Evolutionary conservation across 2,113 vertebrate species (phyloP), one percentile per base, ranked within the genome.

Genomic region (Forbesichthys agassizii): DNA sequence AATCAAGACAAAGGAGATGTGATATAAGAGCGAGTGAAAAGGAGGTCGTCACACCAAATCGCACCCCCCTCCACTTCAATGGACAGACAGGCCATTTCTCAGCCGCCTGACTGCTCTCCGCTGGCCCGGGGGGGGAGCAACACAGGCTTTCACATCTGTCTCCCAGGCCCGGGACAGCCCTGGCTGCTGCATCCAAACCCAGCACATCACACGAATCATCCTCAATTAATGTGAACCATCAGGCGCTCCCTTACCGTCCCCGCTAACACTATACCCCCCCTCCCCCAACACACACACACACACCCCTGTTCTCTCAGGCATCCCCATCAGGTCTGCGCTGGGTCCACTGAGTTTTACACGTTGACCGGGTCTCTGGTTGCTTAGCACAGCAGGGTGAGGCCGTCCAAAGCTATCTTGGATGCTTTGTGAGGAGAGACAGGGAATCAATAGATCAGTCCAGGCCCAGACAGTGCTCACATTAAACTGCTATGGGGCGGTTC

Each of bases 71-170:
- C 71, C 75, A 27, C 33, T 33, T 49, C 56, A 5, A 49, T 48
- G 48, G 51, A 73, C 73, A 77, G 86, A 85, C 82, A 84, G 73
- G 84, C 82, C 83, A 80, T 88, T 87, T 83, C 87, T 88, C 83
- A 88, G 73, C 78, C 74, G 87, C 90, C 82, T 88, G 83, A 85
- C 79, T 86, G 88, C 88, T 81, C 81, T 73, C 75, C 77, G 67
- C 78, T 66, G 75, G 81, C 82, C 84, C 88, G 84, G 84, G 73
- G 80, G 16, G 85, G 83, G 77, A 85, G 78, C 20, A 71, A 67
- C 72, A 81, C 80, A 84, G 77, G 88, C 84, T 86, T 84, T 88
- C 88, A 90, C 90, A 92, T 92, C 90, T 92, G 91, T 91, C 89
- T 91, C 84, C 85, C 88, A 92, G 91, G 81, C 84, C 82, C 74